Conservation (phyloP, 2,797 vertebrate genomes). For the Chaetophractus vellerosus region DNA sequence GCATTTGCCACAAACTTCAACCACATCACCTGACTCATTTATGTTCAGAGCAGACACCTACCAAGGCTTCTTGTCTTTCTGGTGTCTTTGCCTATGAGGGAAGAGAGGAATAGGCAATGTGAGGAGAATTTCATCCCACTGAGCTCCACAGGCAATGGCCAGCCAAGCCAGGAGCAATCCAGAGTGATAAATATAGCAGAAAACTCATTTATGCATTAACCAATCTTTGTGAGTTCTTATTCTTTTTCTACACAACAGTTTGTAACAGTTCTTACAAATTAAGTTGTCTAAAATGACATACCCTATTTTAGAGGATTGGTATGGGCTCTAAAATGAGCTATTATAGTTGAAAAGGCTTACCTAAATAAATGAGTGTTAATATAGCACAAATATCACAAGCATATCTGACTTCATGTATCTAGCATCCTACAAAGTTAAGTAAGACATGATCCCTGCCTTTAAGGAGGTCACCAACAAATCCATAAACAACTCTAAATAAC, state of each 20-base stretch:
- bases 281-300: background rate
- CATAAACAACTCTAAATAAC: background rate
- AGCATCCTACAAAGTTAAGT: background rate
- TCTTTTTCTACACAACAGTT: background rate
- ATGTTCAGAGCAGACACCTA: constrained; percentile 25
- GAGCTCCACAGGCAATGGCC: background rate
- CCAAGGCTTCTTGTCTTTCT: constrained; percentile 39
- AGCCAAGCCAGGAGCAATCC: background rate
- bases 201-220: background rate
- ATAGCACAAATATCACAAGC: background rate
- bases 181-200: background rate
- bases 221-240: background rate
- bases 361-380: background rate
- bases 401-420: background rate
- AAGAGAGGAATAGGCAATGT: background rate
- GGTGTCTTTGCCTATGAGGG: constrained; percentile 31
- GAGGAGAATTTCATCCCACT: background rate
- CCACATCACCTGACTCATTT: constrained; percentile 52
- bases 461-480: constrained; percentile 10
- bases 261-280: background rate
- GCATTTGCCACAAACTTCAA: constrained; percentile 2
- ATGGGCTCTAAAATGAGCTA: background rate
- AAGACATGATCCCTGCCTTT: background rate
- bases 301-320: background rate
- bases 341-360: background rate